Evolutionary conservation across 1,140 invertebrate genomes (phyloP).

Genomic region (Venustaconcha ellipsiformis): DNA sequence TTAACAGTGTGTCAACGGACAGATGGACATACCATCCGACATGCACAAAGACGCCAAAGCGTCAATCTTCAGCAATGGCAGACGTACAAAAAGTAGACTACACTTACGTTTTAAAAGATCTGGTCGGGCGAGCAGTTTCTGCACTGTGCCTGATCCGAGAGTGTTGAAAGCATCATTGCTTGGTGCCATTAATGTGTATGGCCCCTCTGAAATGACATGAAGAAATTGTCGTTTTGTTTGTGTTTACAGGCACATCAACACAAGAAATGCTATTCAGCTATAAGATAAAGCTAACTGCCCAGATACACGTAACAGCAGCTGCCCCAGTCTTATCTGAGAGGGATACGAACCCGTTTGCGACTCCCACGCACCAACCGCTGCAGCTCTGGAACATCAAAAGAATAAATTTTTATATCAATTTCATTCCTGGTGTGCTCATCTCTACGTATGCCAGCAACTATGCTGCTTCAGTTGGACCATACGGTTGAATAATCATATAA

Average conservation of each 20-base stretch:
- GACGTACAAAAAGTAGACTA: neutral
- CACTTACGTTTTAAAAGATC: conserved; percentile 28
- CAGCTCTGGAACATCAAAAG: neutral
- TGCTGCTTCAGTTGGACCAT: too few relatives aligned
- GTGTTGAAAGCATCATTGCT: conserved; percentile 33
- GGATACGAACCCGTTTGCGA: neutral
- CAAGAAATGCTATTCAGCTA: neutral
- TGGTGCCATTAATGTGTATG: conserved; percentile 39
- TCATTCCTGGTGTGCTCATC: too few relatives aligned
- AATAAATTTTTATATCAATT: too few relatives aligned
- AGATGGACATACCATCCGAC: too few relatives aligned
- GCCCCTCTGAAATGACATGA: conserved; percentile 34
- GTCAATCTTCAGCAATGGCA: too few relatives aligned
- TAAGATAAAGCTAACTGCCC: neutral
- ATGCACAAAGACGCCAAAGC: too few relatives aligned
- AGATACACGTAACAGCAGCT: too few relatives aligned
- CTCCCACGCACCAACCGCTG: neutral
- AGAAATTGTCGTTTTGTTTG: neutral
- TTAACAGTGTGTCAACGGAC: too few relatives aligned
- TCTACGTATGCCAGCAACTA: too few relatives aligned
- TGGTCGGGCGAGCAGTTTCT: conserved; percentile 26
- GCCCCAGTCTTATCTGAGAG: too few relatives aligned
- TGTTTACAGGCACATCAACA: neutral
- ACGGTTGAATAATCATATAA: too few relatives aligned
- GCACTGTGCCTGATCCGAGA: conserved; percentile 28